These are phyloP conservation scores for Mesorhabditis belari DNA, from an alignment of 2,888 invertebrate genomes.

Conservation along the genomic window DNA sequence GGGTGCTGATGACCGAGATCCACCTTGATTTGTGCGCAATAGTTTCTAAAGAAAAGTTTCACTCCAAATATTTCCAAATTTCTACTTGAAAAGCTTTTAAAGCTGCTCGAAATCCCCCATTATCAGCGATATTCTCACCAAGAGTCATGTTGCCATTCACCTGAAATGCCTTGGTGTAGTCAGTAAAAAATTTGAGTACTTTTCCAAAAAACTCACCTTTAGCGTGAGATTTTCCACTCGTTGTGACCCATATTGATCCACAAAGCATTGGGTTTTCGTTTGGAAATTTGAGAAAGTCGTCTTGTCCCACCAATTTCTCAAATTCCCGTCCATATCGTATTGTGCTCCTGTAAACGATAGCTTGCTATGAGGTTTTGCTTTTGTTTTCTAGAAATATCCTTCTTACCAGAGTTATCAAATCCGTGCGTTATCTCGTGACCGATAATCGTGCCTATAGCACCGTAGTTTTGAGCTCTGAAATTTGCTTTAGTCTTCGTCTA, in stretches of 20 bases:
- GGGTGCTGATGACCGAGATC: too few species aligned
- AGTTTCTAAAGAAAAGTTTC: too few species aligned
- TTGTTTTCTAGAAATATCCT: too few species aligned
- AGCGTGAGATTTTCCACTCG: neutral
- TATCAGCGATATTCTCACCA: slow-evolving; percentile 12
- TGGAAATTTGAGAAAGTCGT: slow-evolving; percentile 3
- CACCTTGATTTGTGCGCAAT: too few species aligned
- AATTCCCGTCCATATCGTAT: slow-evolving; percentile 6
- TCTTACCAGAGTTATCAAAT: slow-evolving; percentile 9
- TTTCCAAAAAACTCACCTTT: slow-evolving; percentile 1
- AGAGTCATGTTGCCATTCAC: slow-evolving; percentile 4
- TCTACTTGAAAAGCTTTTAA: slow-evolving; percentile 3
- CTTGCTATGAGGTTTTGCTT: too few species aligned
- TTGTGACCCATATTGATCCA: slow-evolving; percentile 4
- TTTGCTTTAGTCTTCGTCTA: neutral
- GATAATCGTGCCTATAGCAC: slow-evolving; percentile 7
- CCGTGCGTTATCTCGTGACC: slow-evolving; percentile 11
- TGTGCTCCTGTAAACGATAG: slow-evolving; percentile 3
- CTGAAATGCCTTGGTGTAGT: neutral
- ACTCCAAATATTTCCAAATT: too few species aligned
- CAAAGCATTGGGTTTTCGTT: slow-evolving; percentile 2
- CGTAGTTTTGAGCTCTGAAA: slow-evolving; percentile 3
- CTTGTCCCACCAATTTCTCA: slow-evolving; percentile 7
- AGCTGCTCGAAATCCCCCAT: slow-evolving; percentile 8
- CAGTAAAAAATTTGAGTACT: neutral